Percentiles rank a stretch among this genome's conserved stretches.
Evolutionary conservation across 1,140 invertebrate species (phyloP).

Genomic region (Andricus grossulariae): DNA sequence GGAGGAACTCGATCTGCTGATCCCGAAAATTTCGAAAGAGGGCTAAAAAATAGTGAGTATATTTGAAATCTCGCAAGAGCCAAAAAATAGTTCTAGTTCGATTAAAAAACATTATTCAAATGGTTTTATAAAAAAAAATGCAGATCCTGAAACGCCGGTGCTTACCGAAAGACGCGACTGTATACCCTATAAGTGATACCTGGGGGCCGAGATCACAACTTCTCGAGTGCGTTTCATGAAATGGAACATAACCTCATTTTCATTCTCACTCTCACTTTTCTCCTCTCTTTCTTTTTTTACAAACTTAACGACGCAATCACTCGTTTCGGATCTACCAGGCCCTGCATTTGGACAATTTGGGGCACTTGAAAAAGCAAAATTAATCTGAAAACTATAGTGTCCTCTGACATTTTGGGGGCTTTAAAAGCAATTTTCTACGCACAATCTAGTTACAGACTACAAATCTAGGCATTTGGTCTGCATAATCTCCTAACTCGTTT

Average conservation of each 20-base stretch:
- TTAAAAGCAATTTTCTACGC: not conserved
- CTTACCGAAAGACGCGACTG: not conserved
- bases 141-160: not conserved
- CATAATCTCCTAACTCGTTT: not conserved
- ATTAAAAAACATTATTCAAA: too few species aligned
- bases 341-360: not conserved
- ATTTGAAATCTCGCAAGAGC: too few species aligned
- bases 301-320: conserved; percentile 18
- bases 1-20: too few species aligned
- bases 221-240: not conserved
- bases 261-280: conserved; percentile 2
- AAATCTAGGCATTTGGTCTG: conserved; percentile 15
- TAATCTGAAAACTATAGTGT: not conserved
- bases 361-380: not conserved
- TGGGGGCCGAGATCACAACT: not conserved
- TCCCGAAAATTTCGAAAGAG: too few species aligned
- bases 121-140: too few species aligned
- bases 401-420: not conserved
- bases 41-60: too few species aligned
- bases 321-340: not conserved
- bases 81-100: too few species aligned
- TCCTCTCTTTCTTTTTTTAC: conserved; percentile 25
- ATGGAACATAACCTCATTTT: not conserved
- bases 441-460: conserved; percentile 8
- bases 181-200: conserved; percentile 15